phyloP scores from a whole-genome alignment of 2,888 invertebrate species.

The Hoplodrina ambigua region DNA sequence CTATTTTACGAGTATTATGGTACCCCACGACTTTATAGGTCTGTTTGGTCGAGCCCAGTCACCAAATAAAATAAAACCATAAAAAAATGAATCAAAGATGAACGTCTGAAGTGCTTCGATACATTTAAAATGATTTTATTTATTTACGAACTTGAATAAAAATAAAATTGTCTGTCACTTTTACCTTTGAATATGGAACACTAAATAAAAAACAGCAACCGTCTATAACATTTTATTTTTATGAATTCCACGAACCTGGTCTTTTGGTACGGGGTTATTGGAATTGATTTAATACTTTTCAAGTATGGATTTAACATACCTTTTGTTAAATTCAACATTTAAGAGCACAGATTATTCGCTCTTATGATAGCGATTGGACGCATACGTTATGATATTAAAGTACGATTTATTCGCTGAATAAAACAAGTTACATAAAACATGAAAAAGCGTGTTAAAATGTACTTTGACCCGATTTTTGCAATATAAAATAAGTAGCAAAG shows the following conservation, averaged over 20 bases:
- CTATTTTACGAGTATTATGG: not conserved
- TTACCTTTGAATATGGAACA: conserved; percentile 10
- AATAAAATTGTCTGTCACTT: conserved; percentile 1
- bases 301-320: not conserved
- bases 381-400: conserved; percentile 1
- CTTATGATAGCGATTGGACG: not conserved
- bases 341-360: not conserved
- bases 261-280: conserved; percentile 1
- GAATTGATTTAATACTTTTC: not conserved
- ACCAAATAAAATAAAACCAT: conserved; percentile 13
- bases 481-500: conserved; percentile 9
- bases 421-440: conserved; percentile 1
- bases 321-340: conserved; percentile 1
- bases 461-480: not conserved
- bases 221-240: not conserved
- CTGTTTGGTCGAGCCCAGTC: not conserved
- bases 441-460: not conserved
- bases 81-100: conserved; percentile 20
- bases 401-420: not conserved
- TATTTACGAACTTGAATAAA: conserved; percentile 9
- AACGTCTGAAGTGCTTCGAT: not conserved
- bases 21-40: not conserved
- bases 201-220: conserved; percentile 5
- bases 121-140: conserved; percentile 13
- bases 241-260: not conserved